A percentile compares a stretch with the other conserved stretches of the same genome.
These are phyloP conservation scores for Trachemys scripta DNA, from an alignment of 2,113 vertebrate species.

Conservation along the genomic window DNA sequence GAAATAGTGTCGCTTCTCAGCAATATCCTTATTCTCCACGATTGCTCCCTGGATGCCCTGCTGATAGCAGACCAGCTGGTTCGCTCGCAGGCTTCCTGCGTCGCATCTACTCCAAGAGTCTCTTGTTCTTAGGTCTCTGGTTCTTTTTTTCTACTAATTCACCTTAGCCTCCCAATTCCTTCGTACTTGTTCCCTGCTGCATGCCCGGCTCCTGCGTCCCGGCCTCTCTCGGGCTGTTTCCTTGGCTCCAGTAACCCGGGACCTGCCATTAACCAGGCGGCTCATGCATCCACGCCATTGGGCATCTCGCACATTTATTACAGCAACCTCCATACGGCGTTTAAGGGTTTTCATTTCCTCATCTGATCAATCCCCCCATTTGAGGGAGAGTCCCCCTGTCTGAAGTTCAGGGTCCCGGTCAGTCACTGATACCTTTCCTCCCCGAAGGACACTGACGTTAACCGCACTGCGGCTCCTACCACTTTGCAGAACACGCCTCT, in stretches of 20 bases:
- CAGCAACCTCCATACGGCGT: no score
- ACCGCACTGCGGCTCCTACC: not conserved
- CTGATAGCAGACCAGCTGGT: not conserved
- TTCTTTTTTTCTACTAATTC: not conserved
- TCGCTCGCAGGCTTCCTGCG: not conserved
- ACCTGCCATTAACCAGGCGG: accelerated
- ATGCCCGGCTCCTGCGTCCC: not conserved
- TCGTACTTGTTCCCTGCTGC: not conserved
- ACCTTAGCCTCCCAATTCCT: accelerated
- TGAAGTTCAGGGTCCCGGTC: not conserved
- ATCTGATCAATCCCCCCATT: not conserved
- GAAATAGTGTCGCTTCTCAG: not conserved
- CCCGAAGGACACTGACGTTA: not conserved
- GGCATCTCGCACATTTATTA: not conserved
- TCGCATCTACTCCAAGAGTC: not conserved
- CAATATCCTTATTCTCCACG: not conserved
- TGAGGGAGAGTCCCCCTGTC: not conserved
- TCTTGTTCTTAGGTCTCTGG: accelerated
- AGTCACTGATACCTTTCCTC: no score
- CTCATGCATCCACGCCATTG: not conserved
- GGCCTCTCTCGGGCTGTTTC: not conserved
- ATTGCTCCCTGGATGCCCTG: not conserved
- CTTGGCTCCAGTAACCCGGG: accelerated
- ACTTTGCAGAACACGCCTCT: not conserved
- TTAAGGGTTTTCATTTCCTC: no score